These are phyloP conservation scores for Dione juno DNA, from an alignment of 2,888 invertebrate species.

Conservation along the genomic window DNA sequence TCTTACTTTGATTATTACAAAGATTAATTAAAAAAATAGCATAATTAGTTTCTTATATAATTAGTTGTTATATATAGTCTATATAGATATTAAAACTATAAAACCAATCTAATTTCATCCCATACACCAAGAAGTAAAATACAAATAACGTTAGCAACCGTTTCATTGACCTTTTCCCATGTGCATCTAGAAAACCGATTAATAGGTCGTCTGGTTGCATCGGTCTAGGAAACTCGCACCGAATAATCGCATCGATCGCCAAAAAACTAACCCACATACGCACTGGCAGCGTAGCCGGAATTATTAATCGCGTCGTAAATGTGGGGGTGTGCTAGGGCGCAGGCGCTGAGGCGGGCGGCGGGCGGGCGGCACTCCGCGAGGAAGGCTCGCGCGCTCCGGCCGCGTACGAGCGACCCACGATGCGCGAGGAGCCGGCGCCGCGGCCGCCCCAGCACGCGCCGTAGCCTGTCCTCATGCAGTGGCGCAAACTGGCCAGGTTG, in stretches of 20 bases:
- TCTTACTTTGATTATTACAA: no score
- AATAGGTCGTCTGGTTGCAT: constrained; percentile 77
- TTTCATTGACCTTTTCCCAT: constrained; percentile 25
- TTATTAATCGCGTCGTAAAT: constrained; percentile 80
- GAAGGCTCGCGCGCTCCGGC: constrained; percentile 79
- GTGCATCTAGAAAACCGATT: constrained; percentile 46
- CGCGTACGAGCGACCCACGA: constrained; percentile 72
- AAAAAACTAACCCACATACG: constrained; percentile 84
- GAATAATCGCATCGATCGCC: constrained; percentile 82
- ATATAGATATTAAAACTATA: background rate
- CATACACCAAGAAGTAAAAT: background rate
- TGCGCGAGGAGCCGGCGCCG: constrained; percentile 78
- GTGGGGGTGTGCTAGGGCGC: constrained; percentile 65
- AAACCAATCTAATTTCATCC: background rate
- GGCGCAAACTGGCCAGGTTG: constrained; percentile 92
- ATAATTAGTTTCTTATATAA: no score
- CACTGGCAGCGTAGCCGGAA: constrained; percentile 83
- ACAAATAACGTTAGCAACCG: background rate
- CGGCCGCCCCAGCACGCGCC: constrained; percentile 81
- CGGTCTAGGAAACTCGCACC: constrained; percentile 73
- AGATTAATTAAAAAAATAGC: no score
- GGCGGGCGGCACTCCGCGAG: constrained; percentile 78
- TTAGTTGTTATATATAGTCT: background rate
- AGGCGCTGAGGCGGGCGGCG: constrained; percentile 59
- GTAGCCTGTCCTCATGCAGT: constrained; percentile 90